These are phyloP conservation scores for Dinocampus coccinellae DNA, from an alignment of 2,888 invertebrate species.

Conservation along the genomic window DNA sequence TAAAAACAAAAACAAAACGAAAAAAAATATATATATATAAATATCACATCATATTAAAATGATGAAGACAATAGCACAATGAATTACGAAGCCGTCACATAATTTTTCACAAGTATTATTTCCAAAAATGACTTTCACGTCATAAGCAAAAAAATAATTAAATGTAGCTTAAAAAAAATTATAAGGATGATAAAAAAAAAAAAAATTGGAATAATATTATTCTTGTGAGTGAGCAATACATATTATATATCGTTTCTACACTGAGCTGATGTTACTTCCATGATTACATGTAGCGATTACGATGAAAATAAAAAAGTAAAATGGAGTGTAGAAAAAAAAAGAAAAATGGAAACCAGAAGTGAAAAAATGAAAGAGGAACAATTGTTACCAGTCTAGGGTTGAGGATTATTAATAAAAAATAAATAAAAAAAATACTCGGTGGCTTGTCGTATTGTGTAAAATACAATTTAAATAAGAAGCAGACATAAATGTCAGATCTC, in stretches of 20 bases:
- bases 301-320: not conserved
- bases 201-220: slow-evolving; percentile 8
- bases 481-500: slow-evolving; percentile 8
- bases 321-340: not conserved
- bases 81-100: slow-evolving; percentile 45
- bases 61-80: slow-evolving; percentile 48
- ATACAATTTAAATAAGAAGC: slow-evolving; percentile 15
- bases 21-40: not conserved
- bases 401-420: too few relatives aligned
- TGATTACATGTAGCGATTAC: not conserved
- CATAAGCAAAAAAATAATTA: slow-evolving; percentile 6
- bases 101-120: slow-evolving; percentile 15
- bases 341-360: slow-evolving; percentile 17
- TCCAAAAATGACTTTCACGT: not conserved
- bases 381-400: slow-evolving; percentile 47
- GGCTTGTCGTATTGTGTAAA: slow-evolving; percentile 37
- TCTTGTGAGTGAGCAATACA: slow-evolving; percentile 36
- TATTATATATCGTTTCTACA: slow-evolving; percentile 45
- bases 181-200: not conserved
- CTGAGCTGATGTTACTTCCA: slow-evolving; percentile 42
- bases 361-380: slow-evolving; percentile 21
- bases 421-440: slow-evolving; percentile 40
- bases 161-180: slow-evolving; percentile 10
- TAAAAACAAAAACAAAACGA: not conserved
- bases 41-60: slow-evolving; percentile 1